These are phyloP conservation scores for Hirtodrosophila confusa DNA, from an alignment of 2,888 invertebrate genomes.

Conservation along the genomic window DNA sequence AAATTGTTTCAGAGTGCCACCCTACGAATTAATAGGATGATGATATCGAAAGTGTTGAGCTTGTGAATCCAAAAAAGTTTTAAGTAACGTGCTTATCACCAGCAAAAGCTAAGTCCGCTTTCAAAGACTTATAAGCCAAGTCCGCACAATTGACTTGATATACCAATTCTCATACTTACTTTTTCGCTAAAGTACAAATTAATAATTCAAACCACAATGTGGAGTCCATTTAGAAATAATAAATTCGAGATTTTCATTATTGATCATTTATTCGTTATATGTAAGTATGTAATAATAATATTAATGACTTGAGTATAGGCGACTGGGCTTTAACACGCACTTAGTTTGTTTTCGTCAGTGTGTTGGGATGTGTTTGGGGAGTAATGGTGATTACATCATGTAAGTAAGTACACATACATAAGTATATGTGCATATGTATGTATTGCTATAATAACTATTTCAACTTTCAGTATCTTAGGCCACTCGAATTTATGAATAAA, in stretches of 20 bases:
- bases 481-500: constrained; percentile 32
- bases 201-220: too few species aligned
- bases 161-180: too few species aligned
- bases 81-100: too few species aligned
- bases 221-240: neutral
- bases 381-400: constrained; percentile 2
- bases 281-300: constrained; percentile 45
- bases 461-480: constrained; percentile 38
- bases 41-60: too few species aligned
- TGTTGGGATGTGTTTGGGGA: neutral
- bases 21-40: too few species aligned
- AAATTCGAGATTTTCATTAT: constrained; percentile 14
- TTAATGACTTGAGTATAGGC: constrained; percentile 49
- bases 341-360: constrained; percentile 18
- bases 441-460: constrained; percentile 12
- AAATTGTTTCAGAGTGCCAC: too few species aligned
- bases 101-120: too few species aligned
- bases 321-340: constrained; percentile 41
- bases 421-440: constrained; percentile 5
- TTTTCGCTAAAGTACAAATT: too few species aligned
- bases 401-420: constrained; percentile 1
- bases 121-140: too few species aligned
- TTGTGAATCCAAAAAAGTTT: too few species aligned
- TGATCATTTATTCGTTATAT: constrained; percentile 54
- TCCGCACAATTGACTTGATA: too few species aligned